Conservation (phyloP, 2,113 vertebrate species). For the Trematocara zebra region DNA sequence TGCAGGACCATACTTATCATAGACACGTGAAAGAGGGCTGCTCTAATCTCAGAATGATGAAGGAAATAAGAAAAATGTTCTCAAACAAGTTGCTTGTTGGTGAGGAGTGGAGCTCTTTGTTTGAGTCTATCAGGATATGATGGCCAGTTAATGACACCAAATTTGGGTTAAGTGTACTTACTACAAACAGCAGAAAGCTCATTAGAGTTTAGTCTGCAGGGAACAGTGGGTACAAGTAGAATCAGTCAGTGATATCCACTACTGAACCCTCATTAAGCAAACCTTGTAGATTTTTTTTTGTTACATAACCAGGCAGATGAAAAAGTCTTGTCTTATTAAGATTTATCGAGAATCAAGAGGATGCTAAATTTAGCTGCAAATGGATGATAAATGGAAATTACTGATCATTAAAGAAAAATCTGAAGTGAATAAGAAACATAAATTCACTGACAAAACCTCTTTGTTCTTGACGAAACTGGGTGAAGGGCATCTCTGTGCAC, state of each 20-base stretch:
- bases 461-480: background rate
- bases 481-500: background rate
- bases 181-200: slow-evolving; percentile 13
- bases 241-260: slow-evolving; percentile 17
- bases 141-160: slow-evolving; percentile 15
- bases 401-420: background rate
- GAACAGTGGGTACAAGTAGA: background rate
- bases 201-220: slow-evolving; percentile 11
- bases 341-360: background rate
- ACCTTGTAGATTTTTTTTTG: background rate
- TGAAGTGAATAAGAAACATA: background rate
- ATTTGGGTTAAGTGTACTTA: slow-evolving; percentile 22
- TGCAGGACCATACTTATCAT: background rate
- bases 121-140: background rate
- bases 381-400: background rate
- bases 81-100: background rate
- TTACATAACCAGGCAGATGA: slow-evolving; percentile 1
- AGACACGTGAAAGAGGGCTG: background rate
- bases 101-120: background rate
- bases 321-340: background rate
- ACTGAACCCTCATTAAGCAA: slow-evolving; percentile 3
- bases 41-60: background rate
- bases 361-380: slow-evolving; percentile 9
- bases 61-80: background rate
- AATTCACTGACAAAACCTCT: background rate